These are phyloP conservation scores for Corydoras sp. DNA, from an alignment of 2,113 vertebrate genomes.

Conservation along the genomic window DNA sequence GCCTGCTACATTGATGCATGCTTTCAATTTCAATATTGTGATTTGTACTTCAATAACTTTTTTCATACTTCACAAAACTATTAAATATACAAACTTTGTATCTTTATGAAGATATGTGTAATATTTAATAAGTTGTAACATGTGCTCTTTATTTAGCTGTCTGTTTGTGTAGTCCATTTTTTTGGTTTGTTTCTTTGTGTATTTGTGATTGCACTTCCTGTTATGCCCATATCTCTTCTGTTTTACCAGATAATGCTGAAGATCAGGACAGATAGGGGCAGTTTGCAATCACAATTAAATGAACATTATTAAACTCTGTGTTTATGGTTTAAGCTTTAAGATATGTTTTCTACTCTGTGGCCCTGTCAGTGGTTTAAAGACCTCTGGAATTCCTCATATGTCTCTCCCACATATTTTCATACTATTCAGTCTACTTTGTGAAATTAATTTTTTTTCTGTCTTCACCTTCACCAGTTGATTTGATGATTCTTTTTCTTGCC, in stretches of 20 bases:
- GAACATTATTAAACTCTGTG: not conserved
- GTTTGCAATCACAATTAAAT: conserved; percentile 13
- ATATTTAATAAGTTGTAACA: too few species aligned
- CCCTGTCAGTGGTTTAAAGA: conserved; percentile 1
- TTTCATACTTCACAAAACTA: too few species aligned
- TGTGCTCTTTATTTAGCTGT: not conserved
- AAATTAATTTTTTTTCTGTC: conserved; percentile 13
- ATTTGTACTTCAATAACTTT: too few species aligned
- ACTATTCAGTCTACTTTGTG: not conserved
- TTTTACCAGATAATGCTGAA: conserved; percentile 3
- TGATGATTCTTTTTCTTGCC: too few species aligned
- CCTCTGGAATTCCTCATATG: not conserved
- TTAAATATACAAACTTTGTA: too few species aligned
- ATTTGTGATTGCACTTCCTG: not conserved
- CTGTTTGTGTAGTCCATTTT: not conserved
- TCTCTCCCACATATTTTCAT: not conserved
- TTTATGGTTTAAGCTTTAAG: not conserved
- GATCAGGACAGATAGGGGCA: conserved; percentile 1
- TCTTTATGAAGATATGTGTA: too few species aligned
- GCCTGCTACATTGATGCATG: too few species aligned
- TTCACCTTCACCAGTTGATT: not conserved
- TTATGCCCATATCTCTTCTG: not conserved
- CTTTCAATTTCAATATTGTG: too few species aligned
- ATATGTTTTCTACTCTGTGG: not conserved
- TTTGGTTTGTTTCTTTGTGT: not conserved